These are phyloP conservation scores for Chloroclystis v-ata DNA, from an alignment of 2,888 invertebrate species.

Conservation along the genomic window DNA sequence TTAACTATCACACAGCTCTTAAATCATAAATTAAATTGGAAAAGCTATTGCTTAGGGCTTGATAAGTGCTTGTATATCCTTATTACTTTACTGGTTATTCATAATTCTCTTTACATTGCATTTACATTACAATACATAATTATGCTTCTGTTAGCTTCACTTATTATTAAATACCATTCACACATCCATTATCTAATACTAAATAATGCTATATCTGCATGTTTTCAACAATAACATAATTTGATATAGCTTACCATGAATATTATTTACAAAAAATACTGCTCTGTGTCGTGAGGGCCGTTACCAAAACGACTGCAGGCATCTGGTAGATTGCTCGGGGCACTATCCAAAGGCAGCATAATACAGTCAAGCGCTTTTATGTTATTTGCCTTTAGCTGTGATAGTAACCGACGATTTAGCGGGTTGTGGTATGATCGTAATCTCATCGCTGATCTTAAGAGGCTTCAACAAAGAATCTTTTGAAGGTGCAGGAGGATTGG, in stretches of 20 bases:
- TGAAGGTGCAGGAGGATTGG: conserved; percentile 42
- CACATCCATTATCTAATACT: conserved; percentile 49
- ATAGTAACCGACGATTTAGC: conserved; percentile 75
- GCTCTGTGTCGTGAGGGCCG: conserved; percentile 49
- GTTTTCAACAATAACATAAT: conserved; percentile 52
- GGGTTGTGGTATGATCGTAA: conserved; percentile 94
- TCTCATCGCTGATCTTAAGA: conserved; percentile 93
- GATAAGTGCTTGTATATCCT: conserved; percentile 28
- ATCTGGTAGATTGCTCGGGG: conserved; percentile 41
- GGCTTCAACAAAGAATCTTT: conserved; percentile 86
- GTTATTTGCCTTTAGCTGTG: conserved; percentile 72
- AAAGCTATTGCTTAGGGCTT: conserved; percentile 33
- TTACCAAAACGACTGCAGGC: background rate
- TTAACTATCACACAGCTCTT: conserved; percentile 39
- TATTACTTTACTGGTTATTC: conserved; percentile 27
- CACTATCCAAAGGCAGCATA: conserved; percentile 29
- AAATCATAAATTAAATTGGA: conserved; percentile 44
- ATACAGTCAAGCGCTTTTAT: conserved; percentile 39
- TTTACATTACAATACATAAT: conserved; percentile 44
- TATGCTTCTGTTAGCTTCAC: conserved; percentile 23
- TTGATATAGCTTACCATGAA: conserved; percentile 49
- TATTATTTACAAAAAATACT: conserved; percentile 73
- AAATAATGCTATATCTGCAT: conserved; percentile 53
- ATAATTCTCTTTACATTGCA: conserved; percentile 43
- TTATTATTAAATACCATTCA: conserved; percentile 49